Evolutionary conservation across 1,140 invertebrate genomes (phyloP), one percentile per base, ranked within the genome.

Genomic region (Bactericera cockerelli): DNA sequence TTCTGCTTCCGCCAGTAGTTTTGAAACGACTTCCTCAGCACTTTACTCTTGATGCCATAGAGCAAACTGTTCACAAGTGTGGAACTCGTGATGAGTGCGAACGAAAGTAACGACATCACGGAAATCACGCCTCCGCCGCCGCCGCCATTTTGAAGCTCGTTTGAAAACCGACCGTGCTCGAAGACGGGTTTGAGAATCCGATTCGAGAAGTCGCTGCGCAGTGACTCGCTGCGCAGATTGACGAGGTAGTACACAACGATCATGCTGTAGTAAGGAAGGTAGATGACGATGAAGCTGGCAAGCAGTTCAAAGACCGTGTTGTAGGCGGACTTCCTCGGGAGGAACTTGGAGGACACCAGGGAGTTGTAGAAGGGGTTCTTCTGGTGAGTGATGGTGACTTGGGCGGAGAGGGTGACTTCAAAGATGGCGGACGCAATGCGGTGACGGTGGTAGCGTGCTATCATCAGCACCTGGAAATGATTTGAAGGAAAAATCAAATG

Each of bases 351-450:
- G 14, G 11, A 21, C 2, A 64, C 81, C 82, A 28, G 65, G 63
- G 42, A 49, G 22, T 49, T 49, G 22, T 49, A 49, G 66, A 83
- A 82, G 14, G 84, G 84, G 67, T 87, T 87, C 42, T 82, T 72
- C 67, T 87, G 84, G 65, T 87, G 85, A 0, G 84, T 87, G 62
- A 89, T 86, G 8, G 85, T 87, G 36, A 87, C 85, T 71, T 88
- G 86, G 1, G 86, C 86, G 2, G 84, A 86, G 33, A 89, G 68
- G 0, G 86, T 88, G 4, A 89, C 85, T 72, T 89, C 84, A 70
- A 86, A 89, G 62, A 89, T 86, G 4, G 86, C 86, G 25, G 85
- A 83, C 16, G 86, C 85, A 57, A 90, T 90, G 25, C 86, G 76
- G 68, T 89, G 86, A 2, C 85, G 75, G 68, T 90, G 87, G 67